These are phyloP conservation scores for Eudasyphora cyanicolor DNA, from an alignment of 2,888 invertebrate species.

Conservation along the genomic window DNA sequence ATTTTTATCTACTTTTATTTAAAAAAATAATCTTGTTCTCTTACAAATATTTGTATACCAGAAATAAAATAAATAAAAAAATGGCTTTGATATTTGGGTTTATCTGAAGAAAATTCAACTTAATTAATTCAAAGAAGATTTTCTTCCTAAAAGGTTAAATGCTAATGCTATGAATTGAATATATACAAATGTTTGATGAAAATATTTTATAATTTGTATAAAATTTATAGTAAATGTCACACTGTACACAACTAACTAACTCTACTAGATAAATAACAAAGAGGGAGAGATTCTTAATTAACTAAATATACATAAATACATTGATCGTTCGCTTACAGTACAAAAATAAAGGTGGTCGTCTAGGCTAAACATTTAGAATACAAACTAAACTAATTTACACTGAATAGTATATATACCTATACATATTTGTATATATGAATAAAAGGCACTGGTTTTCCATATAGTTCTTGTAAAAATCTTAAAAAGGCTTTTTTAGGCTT, in stretches of 20 bases:
- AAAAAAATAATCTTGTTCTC: constrained; percentile 13
- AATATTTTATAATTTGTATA: constrained; percentile 18
- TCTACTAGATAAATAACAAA: constrained; percentile 22
- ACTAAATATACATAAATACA: constrained; percentile 10
- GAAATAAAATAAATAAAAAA: constrained; percentile 48
- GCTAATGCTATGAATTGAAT: constrained; percentile 20
- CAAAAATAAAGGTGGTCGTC: constrained; percentile 39
- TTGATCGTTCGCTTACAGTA: background rate
- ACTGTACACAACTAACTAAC: no score
- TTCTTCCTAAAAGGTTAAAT: constrained; percentile 13
- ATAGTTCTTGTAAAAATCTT: background rate
- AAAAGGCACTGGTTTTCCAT: constrained; percentile 43
- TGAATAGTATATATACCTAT: background rate
- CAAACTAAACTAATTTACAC: background rate
- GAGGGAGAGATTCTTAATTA: constrained; percentile 42
- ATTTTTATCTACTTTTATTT: constrained; percentile 32
- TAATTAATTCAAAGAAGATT: background rate
- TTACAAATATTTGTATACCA: constrained; percentile 46
- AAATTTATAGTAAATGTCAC: constrained; percentile 32
- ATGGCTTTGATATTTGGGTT: constrained; percentile 64
- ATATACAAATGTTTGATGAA: constrained; percentile 54
- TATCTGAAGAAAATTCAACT: constrained; percentile 34
- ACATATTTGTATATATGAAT: background rate
- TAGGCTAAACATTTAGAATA: background rate
- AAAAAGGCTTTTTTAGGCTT: background rate